A percentile compares a stretch with the other conserved stretches of the same genome.
phyloP scores from a whole-genome alignment of 1,140 invertebrate species.

The Pachypsylla venusta region DNA sequence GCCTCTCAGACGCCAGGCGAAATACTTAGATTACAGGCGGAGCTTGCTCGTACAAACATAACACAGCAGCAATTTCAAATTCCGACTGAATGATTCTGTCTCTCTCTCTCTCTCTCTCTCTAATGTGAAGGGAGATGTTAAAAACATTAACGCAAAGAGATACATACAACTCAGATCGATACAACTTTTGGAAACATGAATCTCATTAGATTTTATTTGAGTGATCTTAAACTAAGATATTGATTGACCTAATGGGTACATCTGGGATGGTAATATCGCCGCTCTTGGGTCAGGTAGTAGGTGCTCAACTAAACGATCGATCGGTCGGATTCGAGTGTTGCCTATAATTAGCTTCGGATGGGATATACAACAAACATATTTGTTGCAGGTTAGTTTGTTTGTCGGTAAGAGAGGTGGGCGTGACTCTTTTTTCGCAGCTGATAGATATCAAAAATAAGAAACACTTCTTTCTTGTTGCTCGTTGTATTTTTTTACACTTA shows the following conservation, averaged over 20 bases:
- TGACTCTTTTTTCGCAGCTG: conserved; percentile 3
- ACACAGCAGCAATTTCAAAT: too few species aligned
- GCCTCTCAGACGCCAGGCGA: too few species aligned
- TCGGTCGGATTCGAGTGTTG: conserved; percentile 6
- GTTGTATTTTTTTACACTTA: conserved; percentile 6
- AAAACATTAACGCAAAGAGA: too few species aligned
- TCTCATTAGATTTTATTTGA: conserved; percentile 2
- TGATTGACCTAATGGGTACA: neutral
- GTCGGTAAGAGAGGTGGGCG: neutral
- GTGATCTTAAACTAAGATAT: neutral
- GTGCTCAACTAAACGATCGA: neutral
- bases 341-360: conserved; percentile 6
- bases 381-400: conserved; percentile 8
- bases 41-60: too few species aligned
- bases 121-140: too few species aligned
- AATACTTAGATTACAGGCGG: too few species aligned
- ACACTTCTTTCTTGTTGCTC: conserved; percentile 9
- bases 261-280: conserved; percentile 9
- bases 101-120: too few species aligned
- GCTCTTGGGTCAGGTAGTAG: conserved; percentile 8
- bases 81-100: too few species aligned
- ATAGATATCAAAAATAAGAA: conserved; percentile 10
- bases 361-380: conserved; percentile 10
- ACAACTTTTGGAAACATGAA: too few species aligned
- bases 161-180: too few species aligned